These are phyloP conservation scores for Zygaena filipendulae DNA, from an alignment of 2,888 invertebrate genomes.

Conservation along the genomic window DNA sequence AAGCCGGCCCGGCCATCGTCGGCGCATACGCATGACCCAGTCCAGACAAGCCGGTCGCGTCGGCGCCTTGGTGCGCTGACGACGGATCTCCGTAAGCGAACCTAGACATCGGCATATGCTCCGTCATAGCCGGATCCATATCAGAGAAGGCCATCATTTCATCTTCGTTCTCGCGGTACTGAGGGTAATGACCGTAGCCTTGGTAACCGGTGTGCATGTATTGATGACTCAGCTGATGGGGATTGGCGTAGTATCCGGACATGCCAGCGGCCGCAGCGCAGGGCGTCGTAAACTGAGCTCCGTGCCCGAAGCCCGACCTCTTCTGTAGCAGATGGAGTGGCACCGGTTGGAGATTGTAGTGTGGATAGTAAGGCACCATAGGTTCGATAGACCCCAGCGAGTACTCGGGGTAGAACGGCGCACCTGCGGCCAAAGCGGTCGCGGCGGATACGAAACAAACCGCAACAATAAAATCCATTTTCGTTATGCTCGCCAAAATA, in stretches of 20 bases:
- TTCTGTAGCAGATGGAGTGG: not conserved
- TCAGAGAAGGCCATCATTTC: conserved; percentile 41
- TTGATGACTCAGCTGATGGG: conserved; percentile 18
- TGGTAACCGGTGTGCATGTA: no score
- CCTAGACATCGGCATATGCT: conserved; percentile 34
- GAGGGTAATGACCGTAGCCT: conserved; percentile 23
- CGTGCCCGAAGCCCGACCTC: no score
- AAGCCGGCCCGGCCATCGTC: conserved; percentile 17
- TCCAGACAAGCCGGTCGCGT: no score
- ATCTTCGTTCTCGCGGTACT: conserved; percentile 31
- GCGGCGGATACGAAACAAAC: not conserved
- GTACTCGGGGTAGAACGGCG: conserved; percentile 9
- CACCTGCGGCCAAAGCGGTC: conserved; percentile 3
- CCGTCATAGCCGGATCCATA: conserved; percentile 27
- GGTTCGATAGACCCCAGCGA: conserved; percentile 4
- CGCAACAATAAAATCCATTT: no score
- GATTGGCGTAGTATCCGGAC: no score
- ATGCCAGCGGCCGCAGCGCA: conserved; percentile 33
- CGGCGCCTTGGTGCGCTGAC: not conserved
- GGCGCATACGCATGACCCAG: no score
- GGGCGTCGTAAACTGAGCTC: conserved; percentile 24
- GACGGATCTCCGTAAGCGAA: conserved; percentile 24
- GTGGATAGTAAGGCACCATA: no score
- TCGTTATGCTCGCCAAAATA: no score
- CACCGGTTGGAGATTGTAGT: no score